These are phyloP conservation scores for Onychorhynchus coronatus DNA, from an alignment of 2,113 vertebrate genomes.

Conservation along the genomic window DNA sequence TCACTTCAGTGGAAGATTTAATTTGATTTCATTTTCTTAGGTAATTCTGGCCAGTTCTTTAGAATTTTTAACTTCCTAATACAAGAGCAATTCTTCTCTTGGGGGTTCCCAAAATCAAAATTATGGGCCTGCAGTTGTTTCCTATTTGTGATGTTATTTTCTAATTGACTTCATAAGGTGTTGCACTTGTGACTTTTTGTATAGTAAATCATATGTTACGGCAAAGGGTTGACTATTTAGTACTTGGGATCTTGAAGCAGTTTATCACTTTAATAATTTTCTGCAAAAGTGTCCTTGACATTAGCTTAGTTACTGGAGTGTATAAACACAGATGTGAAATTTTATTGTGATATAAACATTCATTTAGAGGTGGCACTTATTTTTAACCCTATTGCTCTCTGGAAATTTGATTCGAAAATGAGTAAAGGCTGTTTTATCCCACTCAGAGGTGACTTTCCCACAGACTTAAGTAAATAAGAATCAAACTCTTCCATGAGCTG, in stretches of 20 bases:
- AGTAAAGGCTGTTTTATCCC: neutral
- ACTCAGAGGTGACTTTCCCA: neutral
- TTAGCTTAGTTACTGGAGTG: constrained; percentile 62
- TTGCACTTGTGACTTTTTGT: neutral
- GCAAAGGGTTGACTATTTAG: neutral
- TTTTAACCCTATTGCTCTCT: constrained; percentile 11
- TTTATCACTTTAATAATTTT: constrained; percentile 66
- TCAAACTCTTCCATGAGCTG: neutral
- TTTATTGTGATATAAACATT: constrained; percentile 56
- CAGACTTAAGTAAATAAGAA: neutral
- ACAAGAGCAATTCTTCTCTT: neutral
- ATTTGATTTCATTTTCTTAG: neutral
- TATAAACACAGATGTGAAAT: constrained; percentile 60
- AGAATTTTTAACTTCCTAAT: neutral
- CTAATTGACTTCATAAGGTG: neutral
- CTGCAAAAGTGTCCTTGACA: constrained; percentile 46
- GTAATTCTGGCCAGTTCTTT: neutral
- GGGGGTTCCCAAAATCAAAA: neutral
- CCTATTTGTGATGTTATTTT: neutral
- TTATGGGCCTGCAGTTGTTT: neutral
- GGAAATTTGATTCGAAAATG: constrained; percentile 8
- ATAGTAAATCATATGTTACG: neutral
- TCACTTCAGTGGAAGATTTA: neutral
- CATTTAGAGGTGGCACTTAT: constrained; percentile 14
- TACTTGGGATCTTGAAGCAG: constrained; percentile 18